Percentiles rank a stretch among this genome's conserved stretches.
Conservation (phyloP, 1,140 invertebrate genomes). For the Metopolophium dirhodum region DNA sequence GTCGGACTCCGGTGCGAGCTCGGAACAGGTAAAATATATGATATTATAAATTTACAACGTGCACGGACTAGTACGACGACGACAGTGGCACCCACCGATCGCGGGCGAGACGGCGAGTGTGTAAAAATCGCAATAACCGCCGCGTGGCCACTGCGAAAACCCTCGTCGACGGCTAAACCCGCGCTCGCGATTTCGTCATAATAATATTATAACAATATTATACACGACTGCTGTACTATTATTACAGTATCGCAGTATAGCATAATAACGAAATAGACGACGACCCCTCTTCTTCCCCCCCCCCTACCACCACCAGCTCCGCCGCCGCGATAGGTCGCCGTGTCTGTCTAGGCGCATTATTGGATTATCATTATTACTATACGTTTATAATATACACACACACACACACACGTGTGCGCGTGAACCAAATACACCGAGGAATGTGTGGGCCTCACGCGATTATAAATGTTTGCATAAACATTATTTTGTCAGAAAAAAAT, state of each 20-base stretch:
- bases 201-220: neutral
- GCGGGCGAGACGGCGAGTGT: neutral
- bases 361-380: neutral
- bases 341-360: constrained; percentile 9
- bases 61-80: neutral
- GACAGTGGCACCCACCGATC: neutral
- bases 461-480: constrained; percentile 27
- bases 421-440: constrained; percentile 15
- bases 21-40: neutral
- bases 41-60: neutral
- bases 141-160: constrained; percentile 20
- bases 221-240: neutral
- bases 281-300: neutral
- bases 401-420: neutral
- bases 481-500: neutral
- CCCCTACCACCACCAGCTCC: neutral
- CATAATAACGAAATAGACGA: neutral
- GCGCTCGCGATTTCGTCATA: neutral
- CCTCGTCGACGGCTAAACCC: neutral
- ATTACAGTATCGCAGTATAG: neutral
- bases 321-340: neutral
- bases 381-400: neutral
- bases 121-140: constrained; percentile 4
- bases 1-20: neutral
- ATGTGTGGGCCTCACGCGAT: constrained; percentile 17